Evolutionary conservation across 1,140 invertebrate genomes (phyloP).

Genomic region (Penaeus vannamei): DNA sequence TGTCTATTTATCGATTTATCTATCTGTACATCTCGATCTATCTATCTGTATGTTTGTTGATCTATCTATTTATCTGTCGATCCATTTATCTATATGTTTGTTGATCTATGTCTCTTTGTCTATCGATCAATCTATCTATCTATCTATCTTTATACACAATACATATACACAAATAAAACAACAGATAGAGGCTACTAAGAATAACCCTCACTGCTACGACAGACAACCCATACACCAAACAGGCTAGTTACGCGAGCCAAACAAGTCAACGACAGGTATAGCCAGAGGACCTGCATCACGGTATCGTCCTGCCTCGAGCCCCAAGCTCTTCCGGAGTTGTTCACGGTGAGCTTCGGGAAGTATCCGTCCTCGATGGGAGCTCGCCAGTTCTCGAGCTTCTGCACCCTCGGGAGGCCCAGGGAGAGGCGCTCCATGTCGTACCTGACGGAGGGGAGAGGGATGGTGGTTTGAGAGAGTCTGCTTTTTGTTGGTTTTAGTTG

Average conservation of each 20-base stretch:
- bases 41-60: no score
- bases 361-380: constrained; percentile 37
- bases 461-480: not conserved
- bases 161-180: not conserved
- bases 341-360: constrained; percentile 56
- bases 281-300: not conserved
- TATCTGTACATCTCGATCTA: no score
- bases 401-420: constrained; percentile 59
- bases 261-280: not conserved
- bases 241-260: no score
- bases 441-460: constrained; percentile 35
- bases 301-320: constrained; percentile 47
- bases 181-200: not conserved
- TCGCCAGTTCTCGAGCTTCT: constrained; percentile 43
- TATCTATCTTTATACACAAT: not conserved
- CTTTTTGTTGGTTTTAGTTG: no score
- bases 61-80: no score
- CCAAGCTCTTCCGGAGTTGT: constrained; percentile 50
- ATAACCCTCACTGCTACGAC: not conserved
- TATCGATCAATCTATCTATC: no score
- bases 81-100: no score
- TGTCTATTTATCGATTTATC: no score
- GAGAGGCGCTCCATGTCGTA: constrained; percentile 68
- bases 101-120: no score
- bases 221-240: not conserved